Evolutionary conservation across 2,888 invertebrate species (phyloP), one percentile per base, ranked within the genome.

Genomic region (Rhingia rostrata): DNA sequence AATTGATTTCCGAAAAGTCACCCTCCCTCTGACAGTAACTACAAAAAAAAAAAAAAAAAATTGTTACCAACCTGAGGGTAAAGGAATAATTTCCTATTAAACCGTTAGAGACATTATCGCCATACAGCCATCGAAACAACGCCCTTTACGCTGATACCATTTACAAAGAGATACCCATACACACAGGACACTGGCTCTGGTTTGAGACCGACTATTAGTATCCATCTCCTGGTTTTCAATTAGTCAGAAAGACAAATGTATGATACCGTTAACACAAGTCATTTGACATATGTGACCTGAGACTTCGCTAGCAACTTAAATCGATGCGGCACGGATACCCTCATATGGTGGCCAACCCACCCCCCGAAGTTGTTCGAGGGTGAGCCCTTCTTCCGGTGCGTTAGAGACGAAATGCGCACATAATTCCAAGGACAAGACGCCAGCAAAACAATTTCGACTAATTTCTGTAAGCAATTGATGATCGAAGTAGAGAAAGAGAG

Each of bases 231-330:
- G 22, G 84, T 70, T 84, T 84, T 80, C 84, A 84, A 84, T 84
- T 84, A 84, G 84, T 84, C 80, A 66, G 53, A 84, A 56, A 60
- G 84, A 84, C 80, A 84, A 84, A 84, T 84, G 84, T 80, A 80
- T 64, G 70, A 84, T 80, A 74, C 80, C 69, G 84, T 84, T 80
- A 74, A 69, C 67, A 69, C 73, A 83, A 84, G 84, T 84, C 84
- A 80, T 84, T 84, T 84, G 84, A 84, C 84, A 84, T 84, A 80
- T 84, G 84, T 66, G 84, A 84, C 84, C 80, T 69, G 63, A 22
- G 41, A 53, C 3, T 35, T 56, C 14, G 9, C 35, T 49, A 58
- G 39, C n/a, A 47, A 69, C 45, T 49, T 47, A 33, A 69, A 75
- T 80, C 75, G 61, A 75, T 80, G 75, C 22, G 39, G 32, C 35